These are phyloP conservation scores for Nasalis larvatus DNA, from an alignment of 2,113 vertebrate genomes.

Conservation along the genomic window DNA sequence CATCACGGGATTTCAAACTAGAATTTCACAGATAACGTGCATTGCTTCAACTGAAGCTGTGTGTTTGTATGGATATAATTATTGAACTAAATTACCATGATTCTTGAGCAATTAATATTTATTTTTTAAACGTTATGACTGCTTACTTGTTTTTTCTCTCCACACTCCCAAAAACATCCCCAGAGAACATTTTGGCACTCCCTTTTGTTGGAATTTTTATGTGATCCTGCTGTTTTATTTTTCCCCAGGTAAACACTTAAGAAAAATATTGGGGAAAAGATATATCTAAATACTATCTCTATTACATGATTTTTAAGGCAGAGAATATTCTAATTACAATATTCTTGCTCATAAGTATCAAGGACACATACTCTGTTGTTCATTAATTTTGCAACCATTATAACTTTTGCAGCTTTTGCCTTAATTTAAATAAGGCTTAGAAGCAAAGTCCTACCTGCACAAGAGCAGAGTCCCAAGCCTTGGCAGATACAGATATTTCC, in stretches of 20 bases:
- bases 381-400: background rate
- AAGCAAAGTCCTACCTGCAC: background rate
- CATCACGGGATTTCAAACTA: background rate
- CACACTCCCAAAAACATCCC: background rate
- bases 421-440: background rate
- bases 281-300: background rate
- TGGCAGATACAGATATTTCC: background rate
- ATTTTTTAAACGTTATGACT: background rate
- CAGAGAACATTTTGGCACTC: background rate
- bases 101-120: background rate
- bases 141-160: background rate
- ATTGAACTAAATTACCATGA: background rate
- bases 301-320: background rate
- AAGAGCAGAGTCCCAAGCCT: background rate
- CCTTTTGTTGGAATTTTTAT: conserved; percentile 9
- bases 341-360: background rate
- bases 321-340: background rate
- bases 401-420: background rate
- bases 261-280: conserved; percentile 23
- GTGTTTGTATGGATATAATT: background rate
- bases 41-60: background rate
- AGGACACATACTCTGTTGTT: background rate
- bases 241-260: background rate
- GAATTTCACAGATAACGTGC: background rate
- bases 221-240: background rate